Base-by-base conservation (phyloP, 2,113 vertebrate genomes). In the Cyphomyrus discorhynchus region DNA sequence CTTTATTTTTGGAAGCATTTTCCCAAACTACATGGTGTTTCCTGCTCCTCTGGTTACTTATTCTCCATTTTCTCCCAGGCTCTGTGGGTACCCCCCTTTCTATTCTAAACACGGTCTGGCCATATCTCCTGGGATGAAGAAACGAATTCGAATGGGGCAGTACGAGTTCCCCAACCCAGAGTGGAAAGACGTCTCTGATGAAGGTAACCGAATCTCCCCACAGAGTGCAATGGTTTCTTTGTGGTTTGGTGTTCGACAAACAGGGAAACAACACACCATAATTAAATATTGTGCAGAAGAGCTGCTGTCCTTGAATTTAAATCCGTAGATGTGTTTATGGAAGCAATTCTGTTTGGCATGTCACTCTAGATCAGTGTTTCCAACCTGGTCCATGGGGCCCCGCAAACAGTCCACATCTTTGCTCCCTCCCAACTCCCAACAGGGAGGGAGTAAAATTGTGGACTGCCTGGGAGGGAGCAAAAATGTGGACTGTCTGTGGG, bases 1-100 rank as follows among this genome's bases (percentile, higher is more conserved):
- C 3, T n/a, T 62, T n/a, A 9, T 27, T 66, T 66, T 27, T 27
- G 21, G 9, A 11, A 66, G 62, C 62, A 66, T 70, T 66, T 70
- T 24, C 7, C 27, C 80, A 11, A 45, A 49, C 82, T 42, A 45
- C 86, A 88, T n/a, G 53, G 8, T 11, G 8, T 56, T 45, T 66
- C 24, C 5, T 92, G 88, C 80, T 24, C 35, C 21, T 90, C 70
- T 86, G 6, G 86, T 88, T 0, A 58, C 3, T 91, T 8, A 52
- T 52, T 39, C 52, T 50, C 7, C 9, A 21, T 42, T 58, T 53
- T 49, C 88, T 50, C 70, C 0, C 93, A 98, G 97, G 89, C 91
- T 97, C n/a, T 98, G 97, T 24, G 97, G 97, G 9, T 98, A 98
- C 84, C 97, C 97, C 31, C 97, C 97, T 0, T 97, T 98, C 94